phyloP scores from a whole-genome alignment of 2,113 vertebrate genomes.

The Oncorhynchus gorbuscha region DNA sequence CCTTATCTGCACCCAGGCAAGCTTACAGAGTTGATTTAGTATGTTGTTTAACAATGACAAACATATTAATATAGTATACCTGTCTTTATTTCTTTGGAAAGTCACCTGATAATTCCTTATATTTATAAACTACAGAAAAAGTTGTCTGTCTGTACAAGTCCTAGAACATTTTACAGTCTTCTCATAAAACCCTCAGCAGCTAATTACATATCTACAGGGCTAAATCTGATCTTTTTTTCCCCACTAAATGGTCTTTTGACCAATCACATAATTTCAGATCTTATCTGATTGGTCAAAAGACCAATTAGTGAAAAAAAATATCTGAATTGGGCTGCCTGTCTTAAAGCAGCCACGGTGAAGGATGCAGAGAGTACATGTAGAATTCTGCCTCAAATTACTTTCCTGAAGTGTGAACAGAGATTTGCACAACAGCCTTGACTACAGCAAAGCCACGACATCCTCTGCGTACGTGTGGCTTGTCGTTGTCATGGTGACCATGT shows the following conservation, averaged over 20 bases:
- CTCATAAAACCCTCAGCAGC: slow-evolving; percentile 47
- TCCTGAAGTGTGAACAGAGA: background rate
- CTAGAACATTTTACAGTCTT: slow-evolving; percentile 24
- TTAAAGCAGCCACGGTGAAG: slow-evolving; percentile 2
- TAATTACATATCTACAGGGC: slow-evolving; percentile 62
- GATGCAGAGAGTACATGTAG: background rate
- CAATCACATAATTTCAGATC: too few species aligned
- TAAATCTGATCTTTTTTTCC: background rate
- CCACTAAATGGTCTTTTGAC: too few species aligned
- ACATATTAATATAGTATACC: slow-evolving; percentile 48
- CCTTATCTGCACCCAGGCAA: slow-evolving; percentile 3
- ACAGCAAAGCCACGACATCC: slow-evolving; percentile 77
- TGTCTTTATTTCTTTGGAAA: slow-evolving; percentile 63
- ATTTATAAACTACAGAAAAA: slow-evolving; percentile 26
- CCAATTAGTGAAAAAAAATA: too few species aligned
- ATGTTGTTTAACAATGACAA: slow-evolving; percentile 14
- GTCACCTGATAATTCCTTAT: slow-evolving; percentile 18
- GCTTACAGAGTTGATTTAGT: background rate
- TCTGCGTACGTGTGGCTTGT: slow-evolving; percentile 77
- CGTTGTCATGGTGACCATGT: slow-evolving; percentile 80
- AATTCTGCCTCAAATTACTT: background rate
- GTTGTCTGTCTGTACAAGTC: slow-evolving; percentile 50
- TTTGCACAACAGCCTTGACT: slow-evolving; percentile 14
- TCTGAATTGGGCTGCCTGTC: too few species aligned
- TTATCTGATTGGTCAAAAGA: too few species aligned